phyloP scores from a whole-genome alignment of 2,797 vertebrate genomes.

The Hylomyscus alleni region DNA sequence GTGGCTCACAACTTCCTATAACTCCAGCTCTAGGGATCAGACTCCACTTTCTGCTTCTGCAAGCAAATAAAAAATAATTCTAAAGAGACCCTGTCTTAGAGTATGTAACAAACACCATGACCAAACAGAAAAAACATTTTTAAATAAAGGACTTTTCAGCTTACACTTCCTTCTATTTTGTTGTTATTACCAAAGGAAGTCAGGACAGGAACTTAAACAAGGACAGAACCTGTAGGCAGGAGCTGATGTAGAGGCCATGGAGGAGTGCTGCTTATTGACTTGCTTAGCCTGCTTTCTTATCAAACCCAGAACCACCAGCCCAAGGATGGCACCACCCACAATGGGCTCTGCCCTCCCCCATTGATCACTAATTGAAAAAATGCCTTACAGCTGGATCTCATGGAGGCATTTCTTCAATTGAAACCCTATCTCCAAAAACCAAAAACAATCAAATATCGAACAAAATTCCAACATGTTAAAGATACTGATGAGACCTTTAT shows the following conservation, averaged over 20 bases:
- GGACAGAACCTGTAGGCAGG: neutral
- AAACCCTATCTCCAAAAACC: neutral
- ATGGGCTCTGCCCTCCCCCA: neutral
- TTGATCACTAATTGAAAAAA: neutral
- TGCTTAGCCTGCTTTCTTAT: neutral
- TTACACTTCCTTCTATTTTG: neutral
- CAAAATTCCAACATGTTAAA: neutral
- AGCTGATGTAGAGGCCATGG: neutral
- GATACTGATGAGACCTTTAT: neutral
- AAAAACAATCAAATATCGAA: neutral
- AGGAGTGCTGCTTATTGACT: neutral
- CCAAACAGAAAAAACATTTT: neutral
- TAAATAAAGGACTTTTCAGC: neutral
- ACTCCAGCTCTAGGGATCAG: neutral
- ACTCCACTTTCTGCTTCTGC: neutral
- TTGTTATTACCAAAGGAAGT: neutral
- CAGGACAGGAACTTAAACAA: neutral
- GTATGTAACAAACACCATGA: neutral
- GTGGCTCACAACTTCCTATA: neutral
- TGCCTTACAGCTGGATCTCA: neutral
- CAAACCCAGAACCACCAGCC: neutral
- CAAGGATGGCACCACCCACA: neutral
- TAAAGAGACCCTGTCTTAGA: neutral
- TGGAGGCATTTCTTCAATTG: neutral
- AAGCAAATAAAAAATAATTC: neutral